Percentiles rank a stretch among this genome's conserved stretches.
These are phyloP conservation scores for Leucania comma DNA, from an alignment of 2,888 invertebrate species.

Conservation along the genomic window DNA sequence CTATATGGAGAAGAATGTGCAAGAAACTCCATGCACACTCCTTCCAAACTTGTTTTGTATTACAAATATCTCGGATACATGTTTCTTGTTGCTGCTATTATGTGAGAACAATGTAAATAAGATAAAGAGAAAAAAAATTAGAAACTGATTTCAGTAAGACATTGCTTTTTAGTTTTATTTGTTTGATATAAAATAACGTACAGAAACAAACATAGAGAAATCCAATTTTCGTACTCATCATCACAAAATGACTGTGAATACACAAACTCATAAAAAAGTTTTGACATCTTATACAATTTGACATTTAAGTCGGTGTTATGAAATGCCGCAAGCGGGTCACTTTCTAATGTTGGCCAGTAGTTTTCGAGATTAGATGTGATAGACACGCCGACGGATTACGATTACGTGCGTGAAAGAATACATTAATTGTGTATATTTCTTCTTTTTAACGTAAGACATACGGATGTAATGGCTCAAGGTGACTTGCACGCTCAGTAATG, in stretches of 20 bases:
- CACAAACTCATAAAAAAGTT: not conserved
- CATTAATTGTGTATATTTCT: constrained; percentile 11
- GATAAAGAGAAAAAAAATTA: too few species aligned
- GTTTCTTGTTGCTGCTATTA: too few species aligned
- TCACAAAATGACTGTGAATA: not conserved
- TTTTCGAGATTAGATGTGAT: constrained; percentile 42
- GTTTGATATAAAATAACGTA: too few species aligned
- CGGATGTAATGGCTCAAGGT: too few species aligned
- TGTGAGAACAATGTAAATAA: too few species aligned
- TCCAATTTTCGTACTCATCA: not conserved
- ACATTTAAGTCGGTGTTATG: constrained; percentile 46
- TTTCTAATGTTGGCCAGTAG: constrained; percentile 45
- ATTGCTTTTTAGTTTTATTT: too few species aligned
- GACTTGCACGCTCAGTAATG: not conserved
- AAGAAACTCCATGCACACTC: too few species aligned
- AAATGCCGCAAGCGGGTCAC: constrained; percentile 49
- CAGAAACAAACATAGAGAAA: too few species aligned
- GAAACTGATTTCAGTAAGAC: too few species aligned
- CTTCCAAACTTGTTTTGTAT: too few species aligned
- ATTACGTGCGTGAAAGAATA: constrained; percentile 17
- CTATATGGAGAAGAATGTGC: too few species aligned
- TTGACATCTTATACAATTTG: constrained; percentile 54
- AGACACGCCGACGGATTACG: constrained; percentile 35
- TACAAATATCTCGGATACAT: too few species aligned
- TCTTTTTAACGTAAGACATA: not conserved